phyloP scores from a whole-genome alignment of 2,888 invertebrate species.

The Tyria jacobaeae region DNA sequence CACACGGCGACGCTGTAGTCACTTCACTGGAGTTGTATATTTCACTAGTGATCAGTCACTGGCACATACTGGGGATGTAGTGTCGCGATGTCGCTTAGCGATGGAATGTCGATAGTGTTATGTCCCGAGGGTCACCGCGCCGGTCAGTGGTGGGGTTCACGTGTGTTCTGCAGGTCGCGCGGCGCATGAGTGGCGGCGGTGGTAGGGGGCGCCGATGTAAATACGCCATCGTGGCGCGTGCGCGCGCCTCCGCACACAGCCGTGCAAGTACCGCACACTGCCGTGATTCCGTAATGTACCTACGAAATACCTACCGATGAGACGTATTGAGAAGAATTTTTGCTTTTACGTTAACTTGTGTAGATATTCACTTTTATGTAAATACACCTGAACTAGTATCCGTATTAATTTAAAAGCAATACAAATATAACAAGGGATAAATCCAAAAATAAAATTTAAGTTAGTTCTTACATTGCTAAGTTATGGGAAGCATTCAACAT shows the following conservation, averaged over 20 bases:
- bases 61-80: conserved; percentile 75
- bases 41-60: conserved; percentile 76
- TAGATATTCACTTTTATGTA: not conserved
- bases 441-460: too few relatives aligned
- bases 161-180: conserved; percentile 81
- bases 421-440: too few relatives aligned
- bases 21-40: conserved; percentile 71
- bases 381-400: too few relatives aligned
- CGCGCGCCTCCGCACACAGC: conserved; percentile 73
- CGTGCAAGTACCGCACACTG: conserved; percentile 54
- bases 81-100: conserved; percentile 60
- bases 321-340: too few relatives aligned
- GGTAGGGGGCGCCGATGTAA: conserved; percentile 85
- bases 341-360: too few relatives aligned
- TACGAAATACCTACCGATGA: conserved; percentile 55
- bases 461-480: conserved; percentile 11
- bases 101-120: conserved; percentile 60
- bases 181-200: conserved; percentile 84
- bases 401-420: conserved; percentile 18
- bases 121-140: conserved; percentile 67
- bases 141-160: conserved; percentile 75
- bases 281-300: conserved; percentile 35
- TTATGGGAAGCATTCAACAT: conserved; percentile 15
- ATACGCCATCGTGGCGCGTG: conserved; percentile 81
- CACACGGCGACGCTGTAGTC: conserved; percentile 72